Evolutionary conservation across 2,888 invertebrate genomes (phyloP), one percentile per base, ranked within the genome.

Genomic region (Nymphalis c-album): DNA sequence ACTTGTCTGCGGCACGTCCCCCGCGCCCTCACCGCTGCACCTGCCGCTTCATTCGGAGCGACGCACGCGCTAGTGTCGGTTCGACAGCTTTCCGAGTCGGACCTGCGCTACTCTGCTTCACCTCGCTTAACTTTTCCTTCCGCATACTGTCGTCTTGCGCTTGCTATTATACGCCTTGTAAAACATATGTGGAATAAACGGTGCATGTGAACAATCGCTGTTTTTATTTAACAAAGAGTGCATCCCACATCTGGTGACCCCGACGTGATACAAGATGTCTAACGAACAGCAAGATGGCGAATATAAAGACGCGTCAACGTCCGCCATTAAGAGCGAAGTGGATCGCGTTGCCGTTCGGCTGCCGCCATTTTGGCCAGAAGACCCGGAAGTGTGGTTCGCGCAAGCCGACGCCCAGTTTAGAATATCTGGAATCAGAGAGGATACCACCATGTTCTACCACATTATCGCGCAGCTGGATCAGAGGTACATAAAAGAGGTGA

Each of bases 301-400:
- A 22, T 22, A 22, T 22, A 22, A 22, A 22, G 22, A 22, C 22
- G 22, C 22, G 22, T 22, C 22, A 22, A 22, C 22, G 22, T 22
- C 22, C 22, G 22, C 22, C 22, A 22, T 22, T 22, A 22, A 22
- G 22, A 22, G 22, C 22, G 22, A 45, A 18, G 60, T 60, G 20
- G 26, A 60, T 48, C 18, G 60, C 20, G 62, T 62, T 6, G 62
- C 50, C 31, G 62, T 62, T 13, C 62, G 62, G 17, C 48, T 67
- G 50, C 74, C 75, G 7, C 72, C 75, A 22, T 74, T 77, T 61
- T 76, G 73, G 74, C 71, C 76, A 3, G 73, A 77, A 31, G 72
- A 76, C 58, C 76, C 76, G 1, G 72, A 65, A 1, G 35, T 76
- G 8, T 75, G 77, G 77, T 77, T 76, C 60, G 73, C 71, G 1